Percentiles rank a stretch among this genome's conserved stretches.
Evolutionary conservation across 2,888 invertebrate genomes (phyloP).

Genomic region (Hydrotaea diabolus): DNA sequence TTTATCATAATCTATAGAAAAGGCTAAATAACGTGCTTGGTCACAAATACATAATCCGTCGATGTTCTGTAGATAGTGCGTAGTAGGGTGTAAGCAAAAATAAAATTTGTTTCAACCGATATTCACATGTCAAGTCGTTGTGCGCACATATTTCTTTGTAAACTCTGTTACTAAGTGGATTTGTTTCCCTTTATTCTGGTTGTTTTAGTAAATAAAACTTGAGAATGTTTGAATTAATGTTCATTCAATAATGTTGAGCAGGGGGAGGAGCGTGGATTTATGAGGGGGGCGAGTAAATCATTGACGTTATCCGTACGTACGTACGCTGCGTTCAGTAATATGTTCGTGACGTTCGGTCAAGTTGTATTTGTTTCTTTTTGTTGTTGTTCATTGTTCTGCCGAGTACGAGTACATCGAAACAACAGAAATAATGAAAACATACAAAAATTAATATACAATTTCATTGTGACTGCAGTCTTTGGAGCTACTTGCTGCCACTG

Average conservation of each 20-base stretch:
- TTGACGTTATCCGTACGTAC: constrained; percentile 33
- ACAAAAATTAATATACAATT: constrained; percentile 13
- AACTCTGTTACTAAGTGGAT: constrained; percentile 48
- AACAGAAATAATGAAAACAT: not conserved
- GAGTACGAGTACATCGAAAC: not conserved
- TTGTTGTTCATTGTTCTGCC: not conserved
- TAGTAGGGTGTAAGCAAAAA: constrained; percentile 11
- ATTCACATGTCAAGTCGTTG: constrained; percentile 15
- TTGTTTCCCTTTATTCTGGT: constrained; percentile 21
- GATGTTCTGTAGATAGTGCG: not conserved
- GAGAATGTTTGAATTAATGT: constrained; percentile 24
- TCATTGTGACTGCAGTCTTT: not conserved
- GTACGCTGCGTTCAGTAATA: constrained; percentile 7
- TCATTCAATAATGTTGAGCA: not conserved
- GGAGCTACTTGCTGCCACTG: constrained; percentile 5
- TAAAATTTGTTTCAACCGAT: constrained; percentile 8
- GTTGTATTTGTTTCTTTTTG: not conserved
- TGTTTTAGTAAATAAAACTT: constrained; percentile 10
- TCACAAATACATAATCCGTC: not conserved
- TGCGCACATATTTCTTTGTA: not conserved
- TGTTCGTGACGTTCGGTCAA: constrained; percentile 51
- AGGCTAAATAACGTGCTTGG: too few relatives aligned
- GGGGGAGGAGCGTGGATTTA: not conserved
- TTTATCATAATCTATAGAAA: too few relatives aligned
- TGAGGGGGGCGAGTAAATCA: constrained; percentile 13